Percentiles rank a stretch among this genome's conserved stretches.
Evolutionary conservation across 2,888 invertebrate genomes (phyloP).

Genomic region (Coecobrya sp.): DNA sequence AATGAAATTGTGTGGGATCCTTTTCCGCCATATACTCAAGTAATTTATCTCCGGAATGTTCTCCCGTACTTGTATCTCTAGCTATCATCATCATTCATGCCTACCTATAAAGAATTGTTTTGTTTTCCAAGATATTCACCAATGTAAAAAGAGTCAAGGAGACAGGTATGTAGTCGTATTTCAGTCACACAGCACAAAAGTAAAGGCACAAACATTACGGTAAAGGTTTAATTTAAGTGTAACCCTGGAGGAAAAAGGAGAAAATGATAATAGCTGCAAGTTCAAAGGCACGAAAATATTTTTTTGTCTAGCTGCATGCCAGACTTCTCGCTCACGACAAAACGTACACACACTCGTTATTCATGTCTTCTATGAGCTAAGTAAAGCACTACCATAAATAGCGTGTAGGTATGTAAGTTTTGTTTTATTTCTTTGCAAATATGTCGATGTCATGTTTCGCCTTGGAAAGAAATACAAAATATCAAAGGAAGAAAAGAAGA

Average conservation of each 20-base stretch:
- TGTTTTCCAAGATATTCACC: neutral
- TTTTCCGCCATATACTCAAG: constrained; percentile 32
- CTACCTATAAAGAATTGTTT: neutral
- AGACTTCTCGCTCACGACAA: neutral
- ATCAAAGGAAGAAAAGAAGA: neutral
- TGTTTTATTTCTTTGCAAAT: constrained; percentile 36
- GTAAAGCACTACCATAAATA: neutral
- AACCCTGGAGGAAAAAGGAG: neutral
- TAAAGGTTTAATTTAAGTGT: neutral
- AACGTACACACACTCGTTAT: neutral
- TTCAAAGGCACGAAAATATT: constrained; percentile 47
- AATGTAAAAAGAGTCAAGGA: neutral
- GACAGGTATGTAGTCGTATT: neutral
- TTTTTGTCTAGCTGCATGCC: neutral
- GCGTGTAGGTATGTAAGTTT: neutral
- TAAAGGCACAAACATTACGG: neutral
- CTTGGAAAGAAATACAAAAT: constrained; percentile 5
- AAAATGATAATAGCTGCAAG: constrained; percentile 30
- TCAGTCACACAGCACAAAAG: neutral
- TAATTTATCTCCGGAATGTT: neutral
- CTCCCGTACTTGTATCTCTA: neutral
- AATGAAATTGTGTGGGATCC: constrained; percentile 55
- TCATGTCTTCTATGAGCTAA: neutral
- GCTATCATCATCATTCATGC: constrained; percentile 18
- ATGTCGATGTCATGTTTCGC: constrained; percentile 22